Evolutionary conservation across 2,797 vertebrate species (phyloP).

Genomic region (Poeciliopsis paucimaculata): DNA sequence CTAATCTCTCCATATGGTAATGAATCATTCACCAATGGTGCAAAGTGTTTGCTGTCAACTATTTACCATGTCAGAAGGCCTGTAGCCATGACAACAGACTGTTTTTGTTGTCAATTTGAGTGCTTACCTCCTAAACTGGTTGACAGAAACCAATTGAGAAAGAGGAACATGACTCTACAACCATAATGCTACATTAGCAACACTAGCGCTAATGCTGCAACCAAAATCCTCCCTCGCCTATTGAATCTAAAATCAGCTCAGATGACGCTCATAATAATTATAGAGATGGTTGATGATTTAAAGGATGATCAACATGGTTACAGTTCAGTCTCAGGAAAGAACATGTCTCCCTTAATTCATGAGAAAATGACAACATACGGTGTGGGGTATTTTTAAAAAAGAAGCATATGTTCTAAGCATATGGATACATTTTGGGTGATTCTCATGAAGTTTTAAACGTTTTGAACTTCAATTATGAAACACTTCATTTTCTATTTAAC

Average conservation of each 20-base stretch:
- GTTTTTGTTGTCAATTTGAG: neutral
- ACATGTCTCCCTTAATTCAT: no score
- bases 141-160: neutral
- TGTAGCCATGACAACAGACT: slow-evolving; percentile 6
- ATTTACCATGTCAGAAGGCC: neutral
- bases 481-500: no score
- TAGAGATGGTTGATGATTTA: neutral
- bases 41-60: neutral
- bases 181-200: neutral
- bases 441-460: no score
- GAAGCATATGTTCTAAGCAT: no score
- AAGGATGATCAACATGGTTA: neutral
- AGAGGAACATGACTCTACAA: neutral
- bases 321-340: no score
- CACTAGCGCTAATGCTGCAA: neutral
- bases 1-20: neutral
- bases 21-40: neutral
- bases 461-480: no score
- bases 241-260: neutral
- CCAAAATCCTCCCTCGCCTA: neutral
- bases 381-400: no score
- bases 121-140: neutral
- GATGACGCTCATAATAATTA: neutral
- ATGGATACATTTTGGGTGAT: no score
- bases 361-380: no score